Percentiles rank a stretch among this genome's conserved stretches.
These are phyloP conservation scores for Callocephalon fimbriatum DNA, from an alignment of 2,113 vertebrate species.

Conservation along the genomic window DNA sequence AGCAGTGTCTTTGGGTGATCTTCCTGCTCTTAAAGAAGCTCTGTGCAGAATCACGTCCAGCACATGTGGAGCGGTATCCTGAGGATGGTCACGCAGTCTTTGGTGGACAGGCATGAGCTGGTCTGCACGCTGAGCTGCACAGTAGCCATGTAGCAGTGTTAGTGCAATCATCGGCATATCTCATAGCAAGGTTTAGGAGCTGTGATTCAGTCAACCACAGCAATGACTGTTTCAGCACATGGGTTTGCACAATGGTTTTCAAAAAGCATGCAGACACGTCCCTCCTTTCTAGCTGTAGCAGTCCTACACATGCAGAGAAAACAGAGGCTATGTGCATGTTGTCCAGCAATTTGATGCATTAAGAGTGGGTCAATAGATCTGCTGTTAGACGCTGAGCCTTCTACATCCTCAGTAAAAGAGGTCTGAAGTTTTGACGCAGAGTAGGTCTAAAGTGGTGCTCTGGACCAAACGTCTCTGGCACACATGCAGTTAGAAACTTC, in stretches of 20 bases:
- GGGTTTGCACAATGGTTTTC: background rate
- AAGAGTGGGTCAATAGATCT: background rate
- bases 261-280: background rate
- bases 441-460: background rate
- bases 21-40: conserved; percentile 26
- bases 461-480: background rate
- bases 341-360: background rate
- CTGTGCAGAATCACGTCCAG: background rate
- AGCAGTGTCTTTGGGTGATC: background rate
- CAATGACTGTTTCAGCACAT: fast-evolving
- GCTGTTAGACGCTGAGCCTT: background rate
- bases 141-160: fast-evolving
- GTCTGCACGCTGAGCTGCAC: fast-evolving
- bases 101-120: background rate
- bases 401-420: background rate
- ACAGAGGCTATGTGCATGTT: fast-evolving
- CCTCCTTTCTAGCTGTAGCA: background rate
- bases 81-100: background rate
- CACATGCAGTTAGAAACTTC: background rate
- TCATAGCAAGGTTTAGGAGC: background rate
- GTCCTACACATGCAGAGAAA: background rate
- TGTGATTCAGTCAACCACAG: background rate
- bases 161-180: fast-evolving
- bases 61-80: background rate
- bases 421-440: background rate